These are phyloP conservation scores for Leptinotarsa haldemani DNA, from an alignment of 2,888 invertebrate species.

Conservation along the genomic window DNA sequence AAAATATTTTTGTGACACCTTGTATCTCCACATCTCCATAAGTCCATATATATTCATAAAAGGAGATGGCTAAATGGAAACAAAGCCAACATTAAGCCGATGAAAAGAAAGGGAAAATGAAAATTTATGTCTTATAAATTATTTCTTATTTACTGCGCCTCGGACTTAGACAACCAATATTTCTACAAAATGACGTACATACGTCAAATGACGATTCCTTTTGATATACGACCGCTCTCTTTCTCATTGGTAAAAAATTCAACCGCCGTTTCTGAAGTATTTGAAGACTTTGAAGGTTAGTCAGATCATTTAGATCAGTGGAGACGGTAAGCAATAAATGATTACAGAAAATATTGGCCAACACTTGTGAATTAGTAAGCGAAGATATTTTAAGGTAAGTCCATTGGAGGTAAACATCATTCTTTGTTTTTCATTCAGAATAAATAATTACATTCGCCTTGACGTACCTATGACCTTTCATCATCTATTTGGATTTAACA, in stretches of 20 bases:
- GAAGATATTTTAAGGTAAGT: neutral
- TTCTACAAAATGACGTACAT: slow-evolving; percentile 7
- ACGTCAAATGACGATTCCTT: slow-evolving; percentile 16
- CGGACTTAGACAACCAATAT: slow-evolving; percentile 27
- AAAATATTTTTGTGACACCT: too few relatives aligned
- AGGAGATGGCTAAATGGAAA: neutral
- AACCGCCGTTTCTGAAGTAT: slow-evolving; percentile 36
- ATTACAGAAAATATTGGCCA: neutral
- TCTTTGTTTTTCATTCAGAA: neutral
- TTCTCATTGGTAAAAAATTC: slow-evolving; percentile 39
- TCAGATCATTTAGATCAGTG: too few relatives aligned
- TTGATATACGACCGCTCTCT: slow-evolving; percentile 37
- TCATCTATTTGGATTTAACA: neutral
- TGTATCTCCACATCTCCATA: too few relatives aligned
- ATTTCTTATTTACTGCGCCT: neutral
- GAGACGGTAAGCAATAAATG: neutral
- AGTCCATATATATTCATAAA: neutral
- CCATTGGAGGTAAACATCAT: neutral
- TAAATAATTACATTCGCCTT: slow-evolving; percentile 18
- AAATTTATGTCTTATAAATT: neutral
- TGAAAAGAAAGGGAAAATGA: neutral
- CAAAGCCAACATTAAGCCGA: neutral
- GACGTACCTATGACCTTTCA: slow-evolving; percentile 15
- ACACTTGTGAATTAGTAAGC: neutral
- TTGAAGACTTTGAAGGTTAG: slow-evolving; percentile 35